Percentiles rank a stretch among this genome's conserved stretches.
Evolutionary conservation across 2,888 invertebrate species (phyloP).

Genomic region (Smittia aterrima): DNA sequence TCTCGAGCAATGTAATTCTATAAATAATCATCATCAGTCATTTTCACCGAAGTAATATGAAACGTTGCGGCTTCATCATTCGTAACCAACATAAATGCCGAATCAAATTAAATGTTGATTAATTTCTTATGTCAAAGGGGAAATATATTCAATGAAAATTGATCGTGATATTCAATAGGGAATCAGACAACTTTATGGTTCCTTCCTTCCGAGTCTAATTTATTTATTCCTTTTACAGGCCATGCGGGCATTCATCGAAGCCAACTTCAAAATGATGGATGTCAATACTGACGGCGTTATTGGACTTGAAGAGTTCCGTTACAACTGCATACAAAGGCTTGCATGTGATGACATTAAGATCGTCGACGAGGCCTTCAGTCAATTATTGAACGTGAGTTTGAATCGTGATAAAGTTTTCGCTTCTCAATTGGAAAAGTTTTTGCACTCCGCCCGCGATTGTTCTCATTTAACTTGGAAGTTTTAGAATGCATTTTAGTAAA

Average conservation of each 20-base stretch:
- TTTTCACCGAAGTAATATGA: not conserved
- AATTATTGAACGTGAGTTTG: slow-evolving; percentile 69
- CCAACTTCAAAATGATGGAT: slow-evolving; percentile 78
- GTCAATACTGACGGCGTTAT: slow-evolving; percentile 77
- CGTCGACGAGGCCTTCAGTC: slow-evolving; percentile 75
- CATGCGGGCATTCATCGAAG: slow-evolving; percentile 82
- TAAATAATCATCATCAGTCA: not conserved
- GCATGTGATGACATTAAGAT: slow-evolving; percentile 72
- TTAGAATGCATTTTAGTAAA: not conserved
- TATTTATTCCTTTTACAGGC: slow-evolving; percentile 53
- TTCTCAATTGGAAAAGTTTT: not conserved
- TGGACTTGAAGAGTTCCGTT: slow-evolving; percentile 76
- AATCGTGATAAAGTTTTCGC: not conserved
- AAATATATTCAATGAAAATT: not conserved
- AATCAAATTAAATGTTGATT: slow-evolving; percentile 18
- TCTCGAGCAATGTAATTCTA: not conserved
- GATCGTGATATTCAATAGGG: not conserved
- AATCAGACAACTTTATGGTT: not conserved
- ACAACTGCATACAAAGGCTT: slow-evolving; percentile 77
- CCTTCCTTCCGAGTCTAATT: not conserved
- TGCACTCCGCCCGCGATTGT: not conserved
- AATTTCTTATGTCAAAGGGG: slow-evolving; percentile 13
- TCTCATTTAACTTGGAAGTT: slow-evolving; percentile 6
- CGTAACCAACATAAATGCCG: not conserved
- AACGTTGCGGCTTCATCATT: not conserved